A percentile compares a stretch with the other conserved stretches of the same genome.
Conservation (phyloP, 2,888 invertebrate species). For the Calephelis perditalis region DNA sequence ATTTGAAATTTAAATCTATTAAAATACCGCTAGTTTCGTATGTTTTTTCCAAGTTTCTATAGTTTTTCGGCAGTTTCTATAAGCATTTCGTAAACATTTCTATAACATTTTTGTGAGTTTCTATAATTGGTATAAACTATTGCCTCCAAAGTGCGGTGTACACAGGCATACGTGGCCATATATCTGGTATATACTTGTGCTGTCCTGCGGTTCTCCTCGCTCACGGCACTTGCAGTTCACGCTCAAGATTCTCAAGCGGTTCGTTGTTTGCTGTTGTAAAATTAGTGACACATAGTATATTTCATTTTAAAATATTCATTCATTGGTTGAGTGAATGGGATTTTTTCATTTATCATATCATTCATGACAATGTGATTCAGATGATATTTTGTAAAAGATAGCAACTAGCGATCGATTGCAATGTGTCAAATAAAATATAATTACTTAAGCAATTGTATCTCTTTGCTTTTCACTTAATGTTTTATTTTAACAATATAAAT, state of each 20-base stretch:
- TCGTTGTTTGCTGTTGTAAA: constrained; percentile 68
- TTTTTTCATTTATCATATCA: too few relatives aligned
- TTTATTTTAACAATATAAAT: too few relatives aligned
- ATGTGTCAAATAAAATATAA: too few relatives aligned
- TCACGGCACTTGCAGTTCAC: constrained; percentile 66
- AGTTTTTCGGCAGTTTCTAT: too few relatives aligned
- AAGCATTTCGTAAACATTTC: too few relatives aligned
- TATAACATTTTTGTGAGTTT: too few relatives aligned
- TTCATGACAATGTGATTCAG: too few relatives aligned
- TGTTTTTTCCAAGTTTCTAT: neutral
- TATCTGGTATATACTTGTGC: constrained; percentile 38
- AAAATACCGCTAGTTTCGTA: neutral
- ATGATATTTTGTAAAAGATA: too few relatives aligned
- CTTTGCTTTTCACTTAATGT: too few relatives aligned
- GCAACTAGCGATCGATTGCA: too few relatives aligned
- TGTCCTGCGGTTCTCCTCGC: constrained; percentile 27
- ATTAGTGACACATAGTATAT: constrained; percentile 13
- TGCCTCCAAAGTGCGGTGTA: constrained; percentile 1
- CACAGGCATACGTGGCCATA: constrained; percentile 16
- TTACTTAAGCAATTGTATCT: too few relatives aligned
- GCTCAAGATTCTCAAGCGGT: constrained; percentile 72
- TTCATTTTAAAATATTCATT: neutral
- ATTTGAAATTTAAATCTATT: too few relatives aligned
- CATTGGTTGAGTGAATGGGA: neutral
- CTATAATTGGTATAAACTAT: neutral